Base-by-base conservation (phyloP, 2,797 vertebrate genomes). In the Helostoma temminkii region DNA sequence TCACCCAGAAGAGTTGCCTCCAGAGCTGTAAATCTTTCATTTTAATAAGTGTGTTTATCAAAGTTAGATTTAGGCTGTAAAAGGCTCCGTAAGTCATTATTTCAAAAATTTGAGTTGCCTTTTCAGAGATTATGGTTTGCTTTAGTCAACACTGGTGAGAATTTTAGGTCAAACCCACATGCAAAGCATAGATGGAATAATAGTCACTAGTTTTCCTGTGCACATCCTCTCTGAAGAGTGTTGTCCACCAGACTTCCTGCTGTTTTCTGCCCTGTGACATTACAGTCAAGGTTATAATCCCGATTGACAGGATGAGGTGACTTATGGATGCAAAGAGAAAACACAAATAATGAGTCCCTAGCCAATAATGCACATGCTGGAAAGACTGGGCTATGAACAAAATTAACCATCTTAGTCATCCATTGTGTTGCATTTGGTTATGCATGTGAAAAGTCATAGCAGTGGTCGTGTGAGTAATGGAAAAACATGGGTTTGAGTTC, bases 141-240 rank as follows among this genome's bases (percentile, higher is more conserved):
- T 62, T 73, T 73, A 60, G 48, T 61, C 61, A 80, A 54, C 61
- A 66, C 48, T 28, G 19, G 28, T 63, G 56, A 68, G 57, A 63
- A 76, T 67, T 25, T 45, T 56, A 78, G 71, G 41, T 63, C 58
- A 65, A 64, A 46, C 54, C 18, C 49, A 74, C 59, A 59, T 80
- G 70, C 4, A 9, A 69, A 24, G 22, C 60, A 69, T 43, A 28
- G 69, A 72, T 68, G 74, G 67, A 83, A 76, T 64, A 78, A 21
- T 53, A 43, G 66, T 81, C 71, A 69, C 62, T 72, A 28, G 11
- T 62, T 80, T 81, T 74, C 57, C 58, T 57, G 62, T 50, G 65
- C 64, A 65, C 66, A 90, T 91, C 89, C 88, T 85, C 50, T 83
- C 58, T 74, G 81, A 61, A 90, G 90, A 86, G 71, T 73, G 71